Evolutionary conservation across 2,888 invertebrate genomes (phyloP).

Genomic region (Stenchaetothrips biformis): DNA sequence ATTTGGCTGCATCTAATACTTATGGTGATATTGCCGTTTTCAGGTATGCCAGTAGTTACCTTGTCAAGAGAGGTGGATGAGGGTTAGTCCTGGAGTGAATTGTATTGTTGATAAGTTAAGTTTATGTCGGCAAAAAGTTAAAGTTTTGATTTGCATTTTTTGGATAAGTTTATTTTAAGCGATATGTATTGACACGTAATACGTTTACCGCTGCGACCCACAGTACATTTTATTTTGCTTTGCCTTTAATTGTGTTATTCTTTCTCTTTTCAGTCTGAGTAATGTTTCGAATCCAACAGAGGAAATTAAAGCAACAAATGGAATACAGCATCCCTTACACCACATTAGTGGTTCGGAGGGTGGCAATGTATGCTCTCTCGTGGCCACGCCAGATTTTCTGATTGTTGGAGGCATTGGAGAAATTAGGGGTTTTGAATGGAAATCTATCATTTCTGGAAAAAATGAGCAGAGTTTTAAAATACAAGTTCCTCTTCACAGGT

Average conservation of each 20-base stretch:
- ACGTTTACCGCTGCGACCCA: no score
- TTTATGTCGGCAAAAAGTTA: no score
- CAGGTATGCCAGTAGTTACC: slow-evolving; percentile 59
- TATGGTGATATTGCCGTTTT: slow-evolving; percentile 79
- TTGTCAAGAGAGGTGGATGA: no score
- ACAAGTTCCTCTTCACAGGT: slow-evolving; percentile 57
- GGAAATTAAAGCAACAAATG: slow-evolving; percentile 53
- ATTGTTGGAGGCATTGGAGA: slow-evolving; percentile 70
- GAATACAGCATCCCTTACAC: slow-evolving; percentile 55
- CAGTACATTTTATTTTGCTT: no score
- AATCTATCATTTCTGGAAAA: slow-evolving; percentile 52
- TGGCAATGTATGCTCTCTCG: slow-evolving; percentile 63
- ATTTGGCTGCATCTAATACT: slow-evolving; percentile 74
- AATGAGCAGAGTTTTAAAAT: slow-evolving; percentile 51
- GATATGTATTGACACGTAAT: slow-evolving; percentile 15
- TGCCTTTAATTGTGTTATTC: neutral
- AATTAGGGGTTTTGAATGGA: slow-evolving; percentile 74
- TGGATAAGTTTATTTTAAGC: slow-evolving; percentile 27
- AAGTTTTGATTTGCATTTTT: neutral
- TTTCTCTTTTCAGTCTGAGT: slow-evolving; percentile 52
- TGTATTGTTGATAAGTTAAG: no score
- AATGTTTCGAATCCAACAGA: slow-evolving; percentile 57
- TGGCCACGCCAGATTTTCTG: slow-evolving; percentile 61
- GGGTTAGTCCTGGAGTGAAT: no score
- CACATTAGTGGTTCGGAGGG: slow-evolving; percentile 58